Evolutionary conservation across 2,113 vertebrate genomes (phyloP).

Genomic region (Nothocercus nigrocapillus): DNA sequence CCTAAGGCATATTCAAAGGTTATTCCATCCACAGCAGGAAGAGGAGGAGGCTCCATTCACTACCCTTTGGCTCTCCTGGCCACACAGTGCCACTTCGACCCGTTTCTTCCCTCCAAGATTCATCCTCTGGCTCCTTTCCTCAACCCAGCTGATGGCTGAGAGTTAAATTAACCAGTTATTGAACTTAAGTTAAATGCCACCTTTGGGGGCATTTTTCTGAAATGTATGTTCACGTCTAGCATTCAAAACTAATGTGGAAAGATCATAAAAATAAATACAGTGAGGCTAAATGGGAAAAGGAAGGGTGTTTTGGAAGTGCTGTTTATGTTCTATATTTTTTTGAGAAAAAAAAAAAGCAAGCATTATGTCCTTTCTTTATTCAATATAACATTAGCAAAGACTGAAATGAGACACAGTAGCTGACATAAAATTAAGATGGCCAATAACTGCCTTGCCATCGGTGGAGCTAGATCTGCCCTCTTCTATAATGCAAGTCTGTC

Average conservation of each 20-base stretch:
- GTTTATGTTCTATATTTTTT: background rate
- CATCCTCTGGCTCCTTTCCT: too few relatives aligned
- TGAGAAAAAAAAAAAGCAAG: background rate
- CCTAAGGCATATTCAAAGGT: background rate
- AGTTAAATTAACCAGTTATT: background rate
- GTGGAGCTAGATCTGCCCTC: background rate
- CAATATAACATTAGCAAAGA: background rate
- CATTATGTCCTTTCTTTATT: background rate
- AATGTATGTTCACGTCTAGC: background rate
- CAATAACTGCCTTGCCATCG: background rate
- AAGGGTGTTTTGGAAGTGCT: background rate
- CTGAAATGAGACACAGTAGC: background rate
- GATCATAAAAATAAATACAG: background rate
- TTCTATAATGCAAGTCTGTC: background rate
- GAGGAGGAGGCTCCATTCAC: background rate
- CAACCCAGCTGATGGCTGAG: background rate
- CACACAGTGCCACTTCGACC: fast-evolving
- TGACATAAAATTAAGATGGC: background rate
- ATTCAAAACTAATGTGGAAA: background rate
- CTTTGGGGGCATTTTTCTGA: background rate
- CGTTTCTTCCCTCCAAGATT: background rate
- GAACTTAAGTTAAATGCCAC: too few relatives aligned
- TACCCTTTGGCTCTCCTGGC: background rate
- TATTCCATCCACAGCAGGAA: fast-evolving
- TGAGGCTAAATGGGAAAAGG: background rate